Base-by-base conservation (phyloP, 1,140 invertebrate species). In the Drosophila nigromelanica region DNA sequence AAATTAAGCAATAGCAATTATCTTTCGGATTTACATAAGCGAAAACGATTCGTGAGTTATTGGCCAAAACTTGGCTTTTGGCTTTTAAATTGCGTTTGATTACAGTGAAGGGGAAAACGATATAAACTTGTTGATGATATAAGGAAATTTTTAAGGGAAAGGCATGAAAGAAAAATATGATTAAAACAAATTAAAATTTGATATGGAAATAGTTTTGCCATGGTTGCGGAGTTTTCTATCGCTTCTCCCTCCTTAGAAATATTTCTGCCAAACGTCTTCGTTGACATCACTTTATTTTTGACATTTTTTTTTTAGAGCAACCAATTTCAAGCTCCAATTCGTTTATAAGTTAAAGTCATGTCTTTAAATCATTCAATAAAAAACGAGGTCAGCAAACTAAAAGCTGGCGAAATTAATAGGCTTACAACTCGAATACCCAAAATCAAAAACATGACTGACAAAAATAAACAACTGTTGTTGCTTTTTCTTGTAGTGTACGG, bases 1-100 rank as follows among this genome's bases (percentile, higher is more conserved):
- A 85, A 81, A 78, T 87, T 62, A 82, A 70, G 82, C 82, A 86
- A 86, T 61, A 68, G 45, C 30, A 82, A 87, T 87, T 82, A 75
- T 52, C 63, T 61, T 33, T 45, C 21, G 42, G 40, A 60, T 87
- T 87, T 87, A 78, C 82, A 87, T 87, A 86, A 86, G 78, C 48
- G 48, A 14, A 43, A 45, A 14, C 39, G 48, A 43, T 58, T 55
- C 51, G 51, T 33, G 15, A 62, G 11, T 43, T 61, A 58, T 72
- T 75, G 39, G 35, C 58, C 75, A 69, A 78, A 75, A 43, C 39
- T 5, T 62, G 4, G 48, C 62, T 74, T 42, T 61, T 42, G 24
- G 51, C 55, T 43, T 62, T 35, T 27, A 35, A 55, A 48, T 59
- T 52, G 39, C 37, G 33, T 64, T 62, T 80, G 64, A 75, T 81